These are phyloP conservation scores for Limenitis arthemis DNA, from an alignment of 2,888 invertebrate genomes.

Conservation along the genomic window DNA sequence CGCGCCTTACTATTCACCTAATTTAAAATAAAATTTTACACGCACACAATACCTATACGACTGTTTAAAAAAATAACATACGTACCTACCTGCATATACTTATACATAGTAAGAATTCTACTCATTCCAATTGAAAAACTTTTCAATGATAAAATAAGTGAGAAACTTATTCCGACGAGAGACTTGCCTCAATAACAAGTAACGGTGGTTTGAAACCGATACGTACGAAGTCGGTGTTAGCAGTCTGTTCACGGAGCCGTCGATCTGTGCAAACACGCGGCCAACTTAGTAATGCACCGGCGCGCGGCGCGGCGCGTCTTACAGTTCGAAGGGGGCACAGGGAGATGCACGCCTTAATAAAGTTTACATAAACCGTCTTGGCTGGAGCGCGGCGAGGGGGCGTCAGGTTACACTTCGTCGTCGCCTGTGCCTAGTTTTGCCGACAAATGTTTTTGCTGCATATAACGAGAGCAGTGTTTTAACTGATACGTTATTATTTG, in stretches of 20 bases:
- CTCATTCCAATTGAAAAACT: neutral
- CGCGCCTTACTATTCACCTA: too few species aligned
- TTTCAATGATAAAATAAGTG: slow-evolving; percentile 2
- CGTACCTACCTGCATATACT: neutral
- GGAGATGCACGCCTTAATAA: slow-evolving; percentile 58
- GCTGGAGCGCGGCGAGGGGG: slow-evolving; percentile 38
- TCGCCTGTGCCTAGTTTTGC: slow-evolving; percentile 44
- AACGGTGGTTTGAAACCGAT: slow-evolving; percentile 56
- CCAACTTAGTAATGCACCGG: slow-evolving; percentile 60
- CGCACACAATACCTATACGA: too few species aligned
- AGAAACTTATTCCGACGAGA: slow-evolving; percentile 2
- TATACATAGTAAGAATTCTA: neutral
- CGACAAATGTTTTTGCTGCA: slow-evolving; percentile 58
- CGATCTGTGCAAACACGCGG: slow-evolving; percentile 65
- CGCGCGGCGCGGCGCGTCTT: slow-evolving; percentile 60
- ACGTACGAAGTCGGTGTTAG: slow-evolving; percentile 35
- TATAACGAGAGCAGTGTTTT: slow-evolving; percentile 63
- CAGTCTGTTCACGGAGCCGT: slow-evolving; percentile 56
- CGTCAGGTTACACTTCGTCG: slow-evolving; percentile 46
- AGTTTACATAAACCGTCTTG: slow-evolving; percentile 66
- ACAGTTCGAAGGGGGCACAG: slow-evolving; percentile 43
- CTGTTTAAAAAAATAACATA: too few species aligned
- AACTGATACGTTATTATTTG: slow-evolving; percentile 40
- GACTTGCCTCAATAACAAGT: slow-evolving; percentile 4
- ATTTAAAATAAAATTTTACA: too few species aligned